Evolutionary conservation across 2,797 vertebrate species (phyloP), one percentile per base, ranked within the genome.

Genomic region (Synaphobranchus kaupii): DNA sequence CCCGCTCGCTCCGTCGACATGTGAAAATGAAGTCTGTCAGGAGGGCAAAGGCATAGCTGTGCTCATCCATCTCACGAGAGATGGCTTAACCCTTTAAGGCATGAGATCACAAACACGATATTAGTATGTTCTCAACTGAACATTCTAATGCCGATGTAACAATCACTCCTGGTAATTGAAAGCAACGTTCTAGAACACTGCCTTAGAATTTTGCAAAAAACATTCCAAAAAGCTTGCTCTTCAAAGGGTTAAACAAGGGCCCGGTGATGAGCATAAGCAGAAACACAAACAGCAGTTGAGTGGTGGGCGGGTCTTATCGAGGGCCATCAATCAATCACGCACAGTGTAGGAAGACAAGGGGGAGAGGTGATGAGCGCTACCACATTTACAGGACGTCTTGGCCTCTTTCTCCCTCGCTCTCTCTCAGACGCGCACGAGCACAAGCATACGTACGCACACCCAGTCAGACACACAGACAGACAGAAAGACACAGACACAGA

Each of bases 201-300:
- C 39, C 39, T 39, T 39, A 39, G 39, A 39, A n/a, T n/a, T n/a
- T n/a, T n/a, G n/a, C n/a, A n/a, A n/a, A 39, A 39, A 39, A 39
- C 39, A 39, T 39, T 39, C 39, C 39, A 39, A 39, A 39, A 39
- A 39, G 39, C 39, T 39, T 39, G 39, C 39, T 39, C 39, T 39
- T 39, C 39, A 39, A 39, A 39, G 39, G 39, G 39, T 39, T 39
- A 1, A 83, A 28, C 25, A 17, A 34, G 82, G 54, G 39, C 78
- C 78, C 5, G 73, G 34, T 20, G 73, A 76, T 76, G 31, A 44
- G 73, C 13, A 76, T 20, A 44, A 20, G 34, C 31, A 81, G 78
- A n/a, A 58, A 83, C 31, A 83, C 82, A 83, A 56, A 15, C 82
- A 20, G 50, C 82, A 34, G 50, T 34, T 39, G 54, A 83, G 82